Evolutionary conservation across 2,888 invertebrate genomes (phyloP), one percentile per base, ranked within the genome.

Genomic region (Eumacrocentrus americanus): DNA sequence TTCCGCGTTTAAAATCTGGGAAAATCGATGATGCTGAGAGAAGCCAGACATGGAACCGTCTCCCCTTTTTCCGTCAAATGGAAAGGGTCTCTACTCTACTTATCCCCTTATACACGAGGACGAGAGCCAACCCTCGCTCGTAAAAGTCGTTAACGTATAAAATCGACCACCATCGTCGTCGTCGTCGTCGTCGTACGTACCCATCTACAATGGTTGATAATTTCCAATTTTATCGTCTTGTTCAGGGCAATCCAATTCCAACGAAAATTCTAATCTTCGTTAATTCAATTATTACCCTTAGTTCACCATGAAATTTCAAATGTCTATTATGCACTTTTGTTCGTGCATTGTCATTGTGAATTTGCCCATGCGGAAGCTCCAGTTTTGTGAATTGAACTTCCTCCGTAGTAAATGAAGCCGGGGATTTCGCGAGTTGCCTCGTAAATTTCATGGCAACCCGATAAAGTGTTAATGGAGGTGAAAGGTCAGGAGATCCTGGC

Each of bases 401-500:
- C 22, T 29, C 37, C 25, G 34, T 56, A 46, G 47, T 47, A n/a
- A 56, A 56, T 47, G 23, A 46, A 56, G 55, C 25, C 47, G 37
- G 37, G 16, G 55, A 37, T 48, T 56, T 25, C 38, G 22, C 18
- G 38, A 56, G 48, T 56, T 58, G 44, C 40, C 25, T 58, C 62
- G 60, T 66, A 66, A 64, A 64, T 64, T 61, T 58, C 61, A 59
- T 52, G 50, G 60, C 60, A 63, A n/a, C 56, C 58, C 61, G 66
- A 66, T 66, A 63, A 63, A 64, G 64, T 62, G 66, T 66, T 66
- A 64, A 66, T 66, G 63, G 64, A 38, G 62, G 60, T 61, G 62
- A 61, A 61, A 66, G 66, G 61, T 61, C 64, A 63, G 47, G 55
- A 29, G 56, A 54, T 20, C 42, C 2, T 42, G 42, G 42, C 42